Base-by-base conservation (phyloP, 2,888 invertebrate species). In the Calephelis perditalis region DNA sequence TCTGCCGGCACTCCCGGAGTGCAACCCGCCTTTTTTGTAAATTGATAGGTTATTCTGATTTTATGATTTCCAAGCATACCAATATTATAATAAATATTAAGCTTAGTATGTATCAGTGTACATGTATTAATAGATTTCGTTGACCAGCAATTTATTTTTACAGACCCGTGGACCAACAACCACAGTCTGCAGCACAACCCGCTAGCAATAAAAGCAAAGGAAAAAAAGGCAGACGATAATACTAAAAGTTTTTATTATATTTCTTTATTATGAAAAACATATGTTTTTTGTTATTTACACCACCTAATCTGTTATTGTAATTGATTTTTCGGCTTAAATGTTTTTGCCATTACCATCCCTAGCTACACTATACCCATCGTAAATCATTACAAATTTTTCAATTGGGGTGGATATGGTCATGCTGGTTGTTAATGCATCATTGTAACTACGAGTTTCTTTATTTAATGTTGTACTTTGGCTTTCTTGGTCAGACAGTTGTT, bases 201-300 rank as follows among this genome's bases (percentile, higher is more conserved):
- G 72, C 81, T 1, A 78, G 73, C 63, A 80, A 69, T 66, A 90
- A 91, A 68, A 78, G 74, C 65, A 91, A 91, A 73, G 90, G 89
- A 56, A 91, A 91, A 71, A 91, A 91, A 72, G 89, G 89, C 65
- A 78, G 91, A 52, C 80, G 91, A 79, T 91, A 82, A 81, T 63
- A 59, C 66, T 63, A 61, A 67, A 65, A 60, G 70, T 69, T 63
- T 63, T 65, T 60, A 57, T 65, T 65, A 64, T 58, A 67, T 60
- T 55, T 36, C 15, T 12, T 56, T 46, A 65, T 64, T 62, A 61
- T 60, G 11, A 35, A 52, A 61, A 61, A 56, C 3, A 40, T 40
- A 56, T 62, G 46, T 12, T 56, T 60, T 62, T 63, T 66, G 60
- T 62, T 64, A 59, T 63, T 47, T 60, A 61, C 46, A 64, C 36